These are phyloP conservation scores for Drosophila seguyi DNA, from an alignment of 1,140 invertebrate genomes.

Conservation along the genomic window DNA sequence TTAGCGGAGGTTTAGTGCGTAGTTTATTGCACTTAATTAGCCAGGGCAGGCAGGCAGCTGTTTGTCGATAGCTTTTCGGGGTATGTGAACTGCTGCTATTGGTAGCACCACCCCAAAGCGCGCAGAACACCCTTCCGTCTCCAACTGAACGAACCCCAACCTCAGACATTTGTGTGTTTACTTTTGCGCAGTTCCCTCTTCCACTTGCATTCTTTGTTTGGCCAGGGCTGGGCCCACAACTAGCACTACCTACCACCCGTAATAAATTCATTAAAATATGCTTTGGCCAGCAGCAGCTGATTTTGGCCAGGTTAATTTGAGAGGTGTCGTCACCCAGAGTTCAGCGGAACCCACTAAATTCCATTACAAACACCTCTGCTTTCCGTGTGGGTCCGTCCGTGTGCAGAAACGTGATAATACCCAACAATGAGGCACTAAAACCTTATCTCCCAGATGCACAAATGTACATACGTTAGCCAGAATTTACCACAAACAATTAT, in stretches of 20 bases:
- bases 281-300: conserved; percentile 22
- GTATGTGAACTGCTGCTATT: conserved; percentile 28
- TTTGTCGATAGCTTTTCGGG: conserved; percentile 31
- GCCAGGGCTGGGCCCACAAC: conserved; percentile 14
- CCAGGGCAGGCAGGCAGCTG: conserved; percentile 12
- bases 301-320: conserved; percentile 29
- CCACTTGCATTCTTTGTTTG: conserved; percentile 45
- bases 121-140: neutral
- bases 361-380: conserved; percentile 8
- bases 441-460: conserved; percentile 24
- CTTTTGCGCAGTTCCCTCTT: conserved; percentile 56
- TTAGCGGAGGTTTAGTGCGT: conserved; percentile 41
- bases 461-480: neutral
- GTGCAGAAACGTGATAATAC: conserved; percentile 28
- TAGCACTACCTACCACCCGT: neutral
- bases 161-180: conserved; percentile 40
- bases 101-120: conserved; percentile 7
- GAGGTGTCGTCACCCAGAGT: conserved; percentile 34
- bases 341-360: conserved; percentile 11
- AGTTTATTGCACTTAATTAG: conserved; percentile 49
- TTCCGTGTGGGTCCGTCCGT: conserved; percentile 4
- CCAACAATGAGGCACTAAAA: conserved; percentile 26
- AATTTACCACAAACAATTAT: conserved; percentile 13
- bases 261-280: conserved; percentile 28
- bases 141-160: conserved; percentile 8